Percentiles rank a stretch among this genome's conserved stretches.
Evolutionary conservation across 2,888 invertebrate genomes (phyloP).

Genomic region (Tetragonisca angustula): DNA sequence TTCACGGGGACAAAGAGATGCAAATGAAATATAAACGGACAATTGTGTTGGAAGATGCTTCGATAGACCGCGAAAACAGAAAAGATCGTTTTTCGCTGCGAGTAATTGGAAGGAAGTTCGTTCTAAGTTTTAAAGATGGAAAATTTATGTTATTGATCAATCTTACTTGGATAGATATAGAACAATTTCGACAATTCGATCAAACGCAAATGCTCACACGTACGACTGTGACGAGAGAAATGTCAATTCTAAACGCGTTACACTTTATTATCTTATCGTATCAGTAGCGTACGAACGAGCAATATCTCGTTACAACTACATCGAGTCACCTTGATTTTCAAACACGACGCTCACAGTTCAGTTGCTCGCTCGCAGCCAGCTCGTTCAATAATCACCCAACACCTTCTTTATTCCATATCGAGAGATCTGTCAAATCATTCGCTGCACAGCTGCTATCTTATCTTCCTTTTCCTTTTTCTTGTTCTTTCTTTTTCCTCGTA

Average conservation of each 20-base stretch:
- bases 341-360: neutral
- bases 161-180: too few relatives aligned
- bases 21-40: neutral
- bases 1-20: neutral
- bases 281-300: constrained; percentile 2
- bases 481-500: neutral
- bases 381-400: constrained; percentile 6
- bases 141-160: too few relatives aligned
- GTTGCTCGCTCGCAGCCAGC: neutral
- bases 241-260: neutral
- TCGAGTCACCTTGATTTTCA: constrained; percentile 34
- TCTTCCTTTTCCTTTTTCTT: neutral
- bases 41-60: neutral
- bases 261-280: constrained; percentile 46
- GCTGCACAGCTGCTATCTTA: neutral
- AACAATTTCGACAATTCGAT: neutral
- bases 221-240: neutral
- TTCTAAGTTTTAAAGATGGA: too few relatives aligned
- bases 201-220: neutral
- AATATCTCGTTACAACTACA: constrained; percentile 33
- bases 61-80: neutral
- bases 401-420: neutral
- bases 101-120: neutral
- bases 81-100: neutral
- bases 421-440: too few relatives aligned